Percentiles rank a stretch among this genome's conserved stretches.
Evolutionary conservation across 2,888 invertebrate species (phyloP).

Genomic region (Meganola albula): DNA sequence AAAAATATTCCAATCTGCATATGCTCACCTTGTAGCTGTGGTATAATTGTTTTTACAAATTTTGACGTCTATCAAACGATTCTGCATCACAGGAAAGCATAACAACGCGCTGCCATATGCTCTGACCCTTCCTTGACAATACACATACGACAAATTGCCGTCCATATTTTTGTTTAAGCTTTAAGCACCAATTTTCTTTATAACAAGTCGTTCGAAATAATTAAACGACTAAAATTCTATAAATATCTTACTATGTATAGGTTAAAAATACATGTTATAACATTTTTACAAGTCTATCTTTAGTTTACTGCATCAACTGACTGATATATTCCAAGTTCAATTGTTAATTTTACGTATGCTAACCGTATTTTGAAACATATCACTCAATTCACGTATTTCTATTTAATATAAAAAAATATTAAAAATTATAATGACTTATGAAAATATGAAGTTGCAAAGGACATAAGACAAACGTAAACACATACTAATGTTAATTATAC

Average conservation of each 20-base stretch:
- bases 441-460: conserved; percentile 44
- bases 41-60: neutral
- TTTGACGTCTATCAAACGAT: conserved; percentile 31
- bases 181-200: conserved; percentile 78
- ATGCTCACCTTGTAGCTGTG: conserved; percentile 29
- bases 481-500: conserved; percentile 47
- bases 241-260: conserved; percentile 78
- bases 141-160: conserved; percentile 64
- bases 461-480: conserved; percentile 37
- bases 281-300: conserved; percentile 77
- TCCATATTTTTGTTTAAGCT: conserved; percentile 72
- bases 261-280: conserved; percentile 78
- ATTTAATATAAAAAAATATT: conserved; percentile 40
- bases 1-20: too few relatives aligned
- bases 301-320: conserved; percentile 50
- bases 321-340: conserved; percentile 42
- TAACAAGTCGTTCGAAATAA: conserved; percentile 79
- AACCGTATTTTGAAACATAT: conserved; percentile 32
- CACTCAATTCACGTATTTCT: conserved; percentile 43
- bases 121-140: conserved; percentile 67
- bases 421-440: conserved; percentile 46
- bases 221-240: conserved; percentile 78
- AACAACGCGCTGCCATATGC: conserved; percentile 77
- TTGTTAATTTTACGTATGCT: conserved; percentile 18
- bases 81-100: conserved; percentile 52